These are phyloP conservation scores for Pontoporia blainvillei DNA, from an alignment of 2,113 vertebrate species.

Conservation along the genomic window DNA sequence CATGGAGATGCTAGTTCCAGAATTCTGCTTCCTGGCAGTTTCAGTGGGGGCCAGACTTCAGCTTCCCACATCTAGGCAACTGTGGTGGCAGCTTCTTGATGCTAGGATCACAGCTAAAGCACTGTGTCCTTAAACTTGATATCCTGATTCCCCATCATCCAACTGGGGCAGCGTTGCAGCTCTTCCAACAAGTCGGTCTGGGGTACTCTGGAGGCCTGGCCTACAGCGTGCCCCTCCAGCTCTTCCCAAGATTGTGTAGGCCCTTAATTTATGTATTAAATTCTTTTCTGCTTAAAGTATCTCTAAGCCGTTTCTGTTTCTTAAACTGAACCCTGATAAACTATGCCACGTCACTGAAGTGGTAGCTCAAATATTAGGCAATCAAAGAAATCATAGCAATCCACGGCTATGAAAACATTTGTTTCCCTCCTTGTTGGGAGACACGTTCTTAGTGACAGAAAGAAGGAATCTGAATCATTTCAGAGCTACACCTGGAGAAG, in stretches of 20 bases:
- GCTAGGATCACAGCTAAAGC: neutral
- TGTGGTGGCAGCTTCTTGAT: neutral
- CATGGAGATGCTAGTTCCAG: neutral
- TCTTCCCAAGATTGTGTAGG: neutral
- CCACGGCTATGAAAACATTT: neutral
- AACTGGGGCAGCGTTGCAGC: accelerated
- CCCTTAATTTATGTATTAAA: neutral
- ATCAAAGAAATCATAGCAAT: neutral
- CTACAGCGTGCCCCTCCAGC: neutral
- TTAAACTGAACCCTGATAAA: neutral
- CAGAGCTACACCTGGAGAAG: neutral
- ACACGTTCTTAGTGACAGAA: neutral
- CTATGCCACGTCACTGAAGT: neutral
- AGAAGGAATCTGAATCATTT: neutral
- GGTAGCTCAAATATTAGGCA: neutral
- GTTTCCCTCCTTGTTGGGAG: neutral
- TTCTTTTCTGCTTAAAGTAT: neutral
- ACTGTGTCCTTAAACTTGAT: neutral
- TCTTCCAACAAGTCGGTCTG: neutral
- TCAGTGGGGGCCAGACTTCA: neutral
- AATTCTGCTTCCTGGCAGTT: neutral
- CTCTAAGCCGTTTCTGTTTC: neutral
- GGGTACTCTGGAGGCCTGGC: neutral
- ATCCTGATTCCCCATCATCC: neutral
- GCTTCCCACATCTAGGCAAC: neutral